phyloP scores from a whole-genome alignment of 37 sponge, comb jelly and placozoan species.

The Ephydatia muelleri region DNA sequence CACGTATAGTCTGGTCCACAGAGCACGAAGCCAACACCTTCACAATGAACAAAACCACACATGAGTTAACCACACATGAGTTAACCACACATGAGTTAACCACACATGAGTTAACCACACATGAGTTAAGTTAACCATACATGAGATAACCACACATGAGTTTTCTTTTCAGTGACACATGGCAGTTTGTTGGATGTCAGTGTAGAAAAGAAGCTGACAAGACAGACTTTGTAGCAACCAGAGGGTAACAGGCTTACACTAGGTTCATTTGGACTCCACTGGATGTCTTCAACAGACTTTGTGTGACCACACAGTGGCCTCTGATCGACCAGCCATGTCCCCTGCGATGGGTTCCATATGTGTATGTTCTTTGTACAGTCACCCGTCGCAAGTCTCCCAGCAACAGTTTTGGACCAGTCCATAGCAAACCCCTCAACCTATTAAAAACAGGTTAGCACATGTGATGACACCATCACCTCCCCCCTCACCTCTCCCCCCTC shows the following conservation, averaged over 20 bases:
- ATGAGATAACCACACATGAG: too few species aligned
- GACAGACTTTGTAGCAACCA: too few species aligned
- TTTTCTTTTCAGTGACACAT: background rate
- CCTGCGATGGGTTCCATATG: constrained; percentile 82
- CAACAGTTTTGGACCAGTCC: constrained; percentile 90
- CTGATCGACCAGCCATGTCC: constrained; percentile 85
- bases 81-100: background rate
- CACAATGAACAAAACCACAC: background rate
- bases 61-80: background rate
- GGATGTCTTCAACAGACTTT: constrained; percentile 93
- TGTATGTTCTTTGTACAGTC: constrained; percentile 90
- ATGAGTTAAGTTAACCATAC: too few species aligned
- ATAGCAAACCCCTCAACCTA: constrained; percentile 91
- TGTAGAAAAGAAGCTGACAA: background rate
- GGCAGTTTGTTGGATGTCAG: background rate
- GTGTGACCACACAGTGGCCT: constrained; percentile 81
- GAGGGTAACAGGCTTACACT: constrained; percentile 51
- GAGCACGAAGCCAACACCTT: constrained; percentile 97
- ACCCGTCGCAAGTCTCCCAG: constrained; percentile 89
- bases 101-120: background rate
- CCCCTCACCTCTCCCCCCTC: background rate
- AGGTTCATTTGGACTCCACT: constrained; percentile 97
- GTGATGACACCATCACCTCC: background rate
- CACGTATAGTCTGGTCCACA: constrained; percentile 80
- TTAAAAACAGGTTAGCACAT: background rate